A percentile compares a stretch with the other conserved stretches of the same genome.
phyloP scores from a whole-genome alignment of 92 coral and sea anemone species.

The Pocillopora grandis region DNA sequence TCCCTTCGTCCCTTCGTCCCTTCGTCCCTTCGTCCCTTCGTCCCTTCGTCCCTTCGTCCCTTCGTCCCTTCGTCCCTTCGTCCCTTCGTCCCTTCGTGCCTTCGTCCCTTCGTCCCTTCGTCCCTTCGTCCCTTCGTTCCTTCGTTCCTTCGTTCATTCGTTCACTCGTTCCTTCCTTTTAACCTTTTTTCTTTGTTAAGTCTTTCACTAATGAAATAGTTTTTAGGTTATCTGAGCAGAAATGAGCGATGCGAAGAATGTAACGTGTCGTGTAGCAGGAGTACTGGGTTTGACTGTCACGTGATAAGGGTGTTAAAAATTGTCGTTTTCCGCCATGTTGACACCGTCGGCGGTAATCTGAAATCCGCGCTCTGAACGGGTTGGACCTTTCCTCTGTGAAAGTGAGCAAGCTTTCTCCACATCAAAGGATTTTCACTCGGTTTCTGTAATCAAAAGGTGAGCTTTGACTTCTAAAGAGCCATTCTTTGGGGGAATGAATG shows the following conservation, averaged over 20 bases:
- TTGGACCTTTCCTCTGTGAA: neutral
- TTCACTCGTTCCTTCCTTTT: neutral
- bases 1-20: no score
- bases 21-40: no score
- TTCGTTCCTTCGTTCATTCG: neutral
- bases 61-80: no score
- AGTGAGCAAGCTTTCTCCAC: neutral
- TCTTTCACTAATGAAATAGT: no score
- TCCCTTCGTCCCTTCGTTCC: neutral
- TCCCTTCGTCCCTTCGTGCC: no score
- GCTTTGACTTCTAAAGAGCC: conserved; percentile 2
- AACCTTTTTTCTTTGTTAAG: no score
- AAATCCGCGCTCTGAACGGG: conserved; percentile 4
- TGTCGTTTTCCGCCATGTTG: conserved; percentile 30
- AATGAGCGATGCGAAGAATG: neutral
- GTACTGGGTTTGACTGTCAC: conserved; percentile 27
- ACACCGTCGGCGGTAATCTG: neutral
- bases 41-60: no score
- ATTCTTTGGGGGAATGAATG: neutral
- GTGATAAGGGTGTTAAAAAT: conserved; percentile 64
- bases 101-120: no score
- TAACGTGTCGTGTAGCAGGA: neutral
- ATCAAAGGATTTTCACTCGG: no score
- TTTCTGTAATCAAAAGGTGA: conserved; percentile 19
- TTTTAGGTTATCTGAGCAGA: no score